Conservation (phyloP, 2,888 invertebrate species). For the Ryuthela nishihirai region DNA sequence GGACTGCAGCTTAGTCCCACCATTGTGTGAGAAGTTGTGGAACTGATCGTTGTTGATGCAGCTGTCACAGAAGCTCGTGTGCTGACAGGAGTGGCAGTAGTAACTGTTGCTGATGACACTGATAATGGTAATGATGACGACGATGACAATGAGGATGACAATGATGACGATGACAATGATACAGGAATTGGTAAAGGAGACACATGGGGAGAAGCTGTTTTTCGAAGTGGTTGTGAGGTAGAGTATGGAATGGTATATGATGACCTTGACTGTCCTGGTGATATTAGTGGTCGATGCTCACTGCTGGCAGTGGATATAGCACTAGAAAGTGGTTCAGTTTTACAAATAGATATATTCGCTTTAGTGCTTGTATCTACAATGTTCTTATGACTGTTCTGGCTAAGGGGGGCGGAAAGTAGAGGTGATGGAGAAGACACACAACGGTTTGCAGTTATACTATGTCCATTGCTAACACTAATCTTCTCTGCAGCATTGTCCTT, state of each 20-base stretch:
- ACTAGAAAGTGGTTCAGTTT: constrained; percentile 19
- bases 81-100: neutral
- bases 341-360: constrained; percentile 8
- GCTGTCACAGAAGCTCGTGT: constrained; percentile 4
- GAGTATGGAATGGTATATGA: constrained; percentile 24
- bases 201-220: constrained; percentile 6
- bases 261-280: constrained; percentile 17
- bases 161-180: constrained; percentile 13
- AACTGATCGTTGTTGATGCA: constrained; percentile 5
- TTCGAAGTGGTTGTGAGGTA: constrained; percentile 23
- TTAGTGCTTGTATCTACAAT: constrained; percentile 30
- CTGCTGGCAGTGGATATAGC: constrained; percentile 11
- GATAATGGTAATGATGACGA: constrained; percentile 8
- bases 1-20: constrained; percentile 16
- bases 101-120: neutral
- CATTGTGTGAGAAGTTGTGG: neutral
- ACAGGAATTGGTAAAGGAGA: constrained; percentile 10
- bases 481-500: constrained; percentile 5
- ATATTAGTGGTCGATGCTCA: constrained; percentile 5
- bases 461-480: constrained; percentile 17
- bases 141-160: constrained; percentile 2
- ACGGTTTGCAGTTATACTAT: constrained; percentile 6
- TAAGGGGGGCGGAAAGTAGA: constrained; percentile 8
- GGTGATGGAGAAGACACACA: constrained; percentile 12
- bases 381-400: constrained; percentile 17